These are phyloP conservation scores for Mionectes olivaceus DNA, from an alignment of 2,797 vertebrate species.

Conservation along the genomic window DNA sequence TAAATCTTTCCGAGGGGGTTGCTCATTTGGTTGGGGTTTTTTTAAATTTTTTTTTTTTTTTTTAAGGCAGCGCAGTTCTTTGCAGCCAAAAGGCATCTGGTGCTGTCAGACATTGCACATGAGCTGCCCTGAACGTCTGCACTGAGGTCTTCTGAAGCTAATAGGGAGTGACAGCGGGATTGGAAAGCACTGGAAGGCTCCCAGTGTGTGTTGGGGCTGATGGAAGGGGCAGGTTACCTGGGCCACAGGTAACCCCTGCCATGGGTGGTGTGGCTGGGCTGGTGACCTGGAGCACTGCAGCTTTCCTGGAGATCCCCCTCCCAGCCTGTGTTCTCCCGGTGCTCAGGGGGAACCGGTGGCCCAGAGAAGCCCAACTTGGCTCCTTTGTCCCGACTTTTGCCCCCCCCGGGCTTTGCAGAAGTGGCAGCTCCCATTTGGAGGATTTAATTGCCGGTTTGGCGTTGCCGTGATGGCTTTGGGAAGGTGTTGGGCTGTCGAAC, in stretches of 20 bases:
- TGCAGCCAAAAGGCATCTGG: background rate
- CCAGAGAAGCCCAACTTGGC: background rate
- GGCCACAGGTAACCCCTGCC: conserved; percentile 19
- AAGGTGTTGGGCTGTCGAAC: background rate
- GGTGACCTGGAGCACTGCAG: background rate
- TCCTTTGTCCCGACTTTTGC: background rate
- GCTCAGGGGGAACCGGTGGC: background rate
- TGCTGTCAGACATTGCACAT: background rate
- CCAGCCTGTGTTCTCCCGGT: background rate
- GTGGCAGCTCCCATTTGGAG: background rate
- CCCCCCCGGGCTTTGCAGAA: background rate
- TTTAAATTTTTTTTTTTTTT: background rate
- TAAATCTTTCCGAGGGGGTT: background rate
- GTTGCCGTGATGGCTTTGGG: background rate
- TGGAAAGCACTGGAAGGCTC: conserved; percentile 62
- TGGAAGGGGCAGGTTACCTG: background rate
- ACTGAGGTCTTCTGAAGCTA: conserved; percentile 24
- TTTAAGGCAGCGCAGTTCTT: background rate
- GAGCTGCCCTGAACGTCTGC: background rate
- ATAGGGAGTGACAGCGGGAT: conserved; percentile 59
- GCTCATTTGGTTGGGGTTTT: background rate
- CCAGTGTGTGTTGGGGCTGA: conserved; percentile 26
- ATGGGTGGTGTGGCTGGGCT: background rate
- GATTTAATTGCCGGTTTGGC: background rate
- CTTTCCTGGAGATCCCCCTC: background rate